Evolutionary conservation across 2,888 invertebrate species (phyloP).

Genomic region (Limnephilus rhombicus): DNA sequence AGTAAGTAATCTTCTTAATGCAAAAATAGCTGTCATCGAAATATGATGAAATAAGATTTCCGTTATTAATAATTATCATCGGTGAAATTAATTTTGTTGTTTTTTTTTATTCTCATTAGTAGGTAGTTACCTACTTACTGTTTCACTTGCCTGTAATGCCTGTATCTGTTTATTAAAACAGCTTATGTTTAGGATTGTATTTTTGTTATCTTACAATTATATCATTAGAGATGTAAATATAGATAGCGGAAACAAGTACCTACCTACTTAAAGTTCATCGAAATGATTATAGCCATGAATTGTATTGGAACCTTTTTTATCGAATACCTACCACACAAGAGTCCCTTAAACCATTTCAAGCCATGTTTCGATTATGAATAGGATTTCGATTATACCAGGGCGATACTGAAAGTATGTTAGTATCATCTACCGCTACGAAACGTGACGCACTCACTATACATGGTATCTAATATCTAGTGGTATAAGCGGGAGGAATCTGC

Average conservation of each 20-base stretch:
- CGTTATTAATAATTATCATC: background rate
- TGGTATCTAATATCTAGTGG: no score
- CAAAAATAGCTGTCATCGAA: background rate
- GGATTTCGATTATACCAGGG: no score
- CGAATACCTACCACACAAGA: no score
- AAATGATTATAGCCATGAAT: background rate
- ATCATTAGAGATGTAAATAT: background rate
- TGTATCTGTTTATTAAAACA: background rate
- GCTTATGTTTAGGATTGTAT: background rate
- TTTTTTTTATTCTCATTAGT: background rate
- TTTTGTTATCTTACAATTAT: background rate
- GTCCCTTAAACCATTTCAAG: no score
- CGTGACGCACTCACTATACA: no score
- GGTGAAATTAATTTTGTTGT: background rate
- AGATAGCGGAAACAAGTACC: background rate
- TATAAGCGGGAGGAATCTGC: no score
- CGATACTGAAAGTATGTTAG: no score
- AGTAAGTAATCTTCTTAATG: background rate
- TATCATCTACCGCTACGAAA: no score
- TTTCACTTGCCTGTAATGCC: no score
- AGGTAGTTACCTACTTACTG: background rate
- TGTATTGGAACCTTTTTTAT: background rate
- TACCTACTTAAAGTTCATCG: background rate
- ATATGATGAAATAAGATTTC: background rate
- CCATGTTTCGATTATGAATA: no score